Base-by-base conservation (phyloP, 1,140 invertebrate species). In the Helicoverpa zea region DNA sequence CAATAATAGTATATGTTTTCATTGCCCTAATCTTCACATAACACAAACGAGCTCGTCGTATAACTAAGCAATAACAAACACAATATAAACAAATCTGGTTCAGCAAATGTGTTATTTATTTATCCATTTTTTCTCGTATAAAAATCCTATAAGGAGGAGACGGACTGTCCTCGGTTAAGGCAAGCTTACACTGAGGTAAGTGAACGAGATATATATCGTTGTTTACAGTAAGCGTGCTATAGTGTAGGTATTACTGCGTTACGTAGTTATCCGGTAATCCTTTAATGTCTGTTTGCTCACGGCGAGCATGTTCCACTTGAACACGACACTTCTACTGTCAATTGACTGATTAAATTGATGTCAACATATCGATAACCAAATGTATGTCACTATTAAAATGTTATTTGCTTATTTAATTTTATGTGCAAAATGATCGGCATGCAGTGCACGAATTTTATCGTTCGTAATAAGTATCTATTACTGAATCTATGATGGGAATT, bases 1-100 rank as follows among this genome's bases (percentile, higher is more conserved):
- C 88, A 64, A 68, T 88, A 83, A 86, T 89, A 81, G 83, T 90
- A 88, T 85, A 89, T 90, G 91, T 93, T 91, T 89, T 93, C 91
- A 93, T 94, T 89, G 87, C 91, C 87, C 83, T 92, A 90, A 91
- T 88, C 86, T 88, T 88, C 81, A 83, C 84, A 82, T 83, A 82
- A 86, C 87, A 86, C 89, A n/a, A 74, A 10, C n/a, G 84, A 86
- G 85, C 84, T 86, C 84, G 81, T 80, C 85, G 35, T 35, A 84
- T 85, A 84, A 66, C 86, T 91, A 58, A 43, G 14, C 16, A 43
- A 64, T 10, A 64, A 90, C 89, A 89, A 87, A 87, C 88, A 88
- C 89, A 89, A 87, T 79, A 91, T 88, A 91, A 88, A 84, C 85
- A 88, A 92, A 91, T 90, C 87, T 85, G 86, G 88, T 88, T 76